phyloP scores from a whole-genome alignment of 2,888 invertebrate species.

The Fabriciana adippe region DNA sequence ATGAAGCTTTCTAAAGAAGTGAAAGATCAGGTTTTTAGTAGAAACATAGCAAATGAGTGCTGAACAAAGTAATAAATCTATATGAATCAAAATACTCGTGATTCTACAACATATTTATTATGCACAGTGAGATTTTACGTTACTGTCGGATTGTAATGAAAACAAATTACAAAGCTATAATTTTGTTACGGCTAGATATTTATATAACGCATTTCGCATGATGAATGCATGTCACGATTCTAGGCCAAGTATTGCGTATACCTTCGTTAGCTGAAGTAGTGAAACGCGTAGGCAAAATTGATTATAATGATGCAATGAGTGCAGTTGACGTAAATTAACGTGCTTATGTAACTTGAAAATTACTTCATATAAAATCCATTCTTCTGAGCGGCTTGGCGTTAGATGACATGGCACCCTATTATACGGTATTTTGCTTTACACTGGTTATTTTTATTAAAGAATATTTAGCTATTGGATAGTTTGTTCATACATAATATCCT shows the following conservation, averaged over 20 bases:
- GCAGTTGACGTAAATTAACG: constrained; percentile 22
- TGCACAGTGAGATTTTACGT: too few species aligned
- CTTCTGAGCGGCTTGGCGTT: constrained; percentile 17
- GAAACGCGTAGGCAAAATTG: constrained; percentile 27
- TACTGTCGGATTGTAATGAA: not conserved
- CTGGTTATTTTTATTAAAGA: not conserved
- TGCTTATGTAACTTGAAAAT: constrained; percentile 22
- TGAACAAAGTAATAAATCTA: too few species aligned
- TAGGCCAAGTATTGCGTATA: constrained; percentile 35
- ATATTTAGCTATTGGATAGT: not conserved
- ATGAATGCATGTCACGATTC: constrained; percentile 32
- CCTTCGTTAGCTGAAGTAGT: constrained; percentile 34
- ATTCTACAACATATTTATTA: too few species aligned
- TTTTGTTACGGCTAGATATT: constrained; percentile 3
- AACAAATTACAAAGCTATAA: constrained; percentile 5
- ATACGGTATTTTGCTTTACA: constrained; percentile 13
- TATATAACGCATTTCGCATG: constrained; percentile 11
- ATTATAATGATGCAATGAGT: constrained; percentile 18
- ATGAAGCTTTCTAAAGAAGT: too few species aligned
- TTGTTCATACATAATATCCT: too few species aligned
- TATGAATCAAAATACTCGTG: too few species aligned
- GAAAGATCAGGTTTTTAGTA: too few species aligned
- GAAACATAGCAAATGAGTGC: too few species aligned
- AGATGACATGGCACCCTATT: constrained; percentile 12
- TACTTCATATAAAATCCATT: constrained; percentile 17